A percentile compares a stretch with the other conserved stretches of the same genome.
These are phyloP conservation scores for Nebria ingens DNA, from an alignment of 1,140 invertebrate genomes.

Conservation along the genomic window DNA sequence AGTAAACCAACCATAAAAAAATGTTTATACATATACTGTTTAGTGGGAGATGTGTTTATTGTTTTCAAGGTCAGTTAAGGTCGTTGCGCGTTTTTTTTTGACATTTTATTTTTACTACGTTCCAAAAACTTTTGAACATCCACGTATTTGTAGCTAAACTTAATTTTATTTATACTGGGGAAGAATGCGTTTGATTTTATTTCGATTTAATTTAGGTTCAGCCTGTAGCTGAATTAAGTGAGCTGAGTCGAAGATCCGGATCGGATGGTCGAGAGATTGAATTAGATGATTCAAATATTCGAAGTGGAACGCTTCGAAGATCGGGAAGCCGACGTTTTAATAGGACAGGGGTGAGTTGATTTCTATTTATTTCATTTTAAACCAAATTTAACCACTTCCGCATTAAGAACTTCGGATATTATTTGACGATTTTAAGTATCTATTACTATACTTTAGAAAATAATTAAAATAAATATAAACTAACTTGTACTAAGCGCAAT, in stretches of 20 bases:
- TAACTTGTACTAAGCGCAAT: too few relatives aligned
- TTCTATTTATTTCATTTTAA: neutral
- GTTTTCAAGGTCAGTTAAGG: neutral
- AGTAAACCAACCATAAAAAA: neutral
- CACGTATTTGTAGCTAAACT: too few relatives aligned
- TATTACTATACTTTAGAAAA: too few relatives aligned
- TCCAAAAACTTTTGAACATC: too few relatives aligned
- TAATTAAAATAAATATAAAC: too few relatives aligned
- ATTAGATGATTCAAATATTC: constrained; percentile 56
- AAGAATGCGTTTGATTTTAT: too few relatives aligned
- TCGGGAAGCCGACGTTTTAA: constrained; percentile 66
- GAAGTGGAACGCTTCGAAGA: constrained; percentile 64
- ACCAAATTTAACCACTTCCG: neutral
- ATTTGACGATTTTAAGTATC: too few relatives aligned
- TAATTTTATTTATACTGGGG: too few relatives aligned
- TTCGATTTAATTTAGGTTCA: constrained; percentile 51
- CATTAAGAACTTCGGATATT: too few relatives aligned
- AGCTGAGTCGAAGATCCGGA: constrained; percentile 61
- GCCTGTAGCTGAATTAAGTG: constrained; percentile 76
- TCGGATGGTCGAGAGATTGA: constrained; percentile 56
- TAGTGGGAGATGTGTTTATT: too few relatives aligned
- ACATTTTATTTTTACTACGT: too few relatives aligned
- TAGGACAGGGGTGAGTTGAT: constrained; percentile 47
- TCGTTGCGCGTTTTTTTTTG: neutral
- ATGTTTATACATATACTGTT: neutral